These are phyloP conservation scores for Danio aesculapii DNA, from an alignment of 2,797 vertebrate genomes.

Conservation along the genomic window DNA sequence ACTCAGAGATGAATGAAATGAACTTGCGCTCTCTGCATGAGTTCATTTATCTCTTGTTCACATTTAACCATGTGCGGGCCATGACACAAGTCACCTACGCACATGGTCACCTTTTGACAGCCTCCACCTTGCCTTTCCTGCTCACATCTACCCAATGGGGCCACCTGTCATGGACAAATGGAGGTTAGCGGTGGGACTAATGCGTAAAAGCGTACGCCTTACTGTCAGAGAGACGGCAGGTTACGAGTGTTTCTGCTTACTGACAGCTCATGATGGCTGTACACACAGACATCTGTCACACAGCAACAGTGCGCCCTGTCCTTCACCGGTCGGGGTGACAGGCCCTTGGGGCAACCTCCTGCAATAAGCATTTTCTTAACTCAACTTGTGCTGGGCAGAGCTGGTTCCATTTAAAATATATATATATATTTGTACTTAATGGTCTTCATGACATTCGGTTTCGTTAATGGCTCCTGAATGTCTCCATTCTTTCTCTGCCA, in stretches of 20 bases:
- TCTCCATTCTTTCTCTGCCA: not conserved
- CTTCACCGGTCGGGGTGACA: slow-evolving; percentile 60
- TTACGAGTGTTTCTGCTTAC: slow-evolving; percentile 36
- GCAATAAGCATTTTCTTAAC: slow-evolving; percentile 49
- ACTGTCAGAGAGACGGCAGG: slow-evolving; percentile 40
- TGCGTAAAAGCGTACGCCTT: slow-evolving; percentile 45
- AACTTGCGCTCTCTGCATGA: not conserved
- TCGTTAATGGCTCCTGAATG: not conserved
- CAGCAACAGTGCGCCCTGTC: slow-evolving; percentile 57
- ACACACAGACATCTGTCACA: slow-evolving; percentile 72
- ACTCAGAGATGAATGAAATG: not conserved
- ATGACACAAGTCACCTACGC: not conserved
- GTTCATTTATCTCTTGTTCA: not conserved
- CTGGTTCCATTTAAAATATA: not conserved
- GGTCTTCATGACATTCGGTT: not conserved
- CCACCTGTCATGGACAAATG: slow-evolving; percentile 55
- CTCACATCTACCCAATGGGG: slow-evolving; percentile 9
- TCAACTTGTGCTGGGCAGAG: slow-evolving; percentile 29
- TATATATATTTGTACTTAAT: not conserved
- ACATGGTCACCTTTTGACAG: slow-evolving; percentile 29
- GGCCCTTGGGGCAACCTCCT: slow-evolving; percentile 52
- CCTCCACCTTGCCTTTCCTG: slow-evolving; percentile 14
- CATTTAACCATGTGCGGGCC: not conserved
- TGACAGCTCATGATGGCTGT: slow-evolving; percentile 71
- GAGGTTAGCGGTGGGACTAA: slow-evolving; percentile 43